Percentiles rank a stretch among this genome's conserved stretches.
Conservation (phyloP, 92 coral and sea anemone genomes). For the Zoanthus solanderi region DNA sequence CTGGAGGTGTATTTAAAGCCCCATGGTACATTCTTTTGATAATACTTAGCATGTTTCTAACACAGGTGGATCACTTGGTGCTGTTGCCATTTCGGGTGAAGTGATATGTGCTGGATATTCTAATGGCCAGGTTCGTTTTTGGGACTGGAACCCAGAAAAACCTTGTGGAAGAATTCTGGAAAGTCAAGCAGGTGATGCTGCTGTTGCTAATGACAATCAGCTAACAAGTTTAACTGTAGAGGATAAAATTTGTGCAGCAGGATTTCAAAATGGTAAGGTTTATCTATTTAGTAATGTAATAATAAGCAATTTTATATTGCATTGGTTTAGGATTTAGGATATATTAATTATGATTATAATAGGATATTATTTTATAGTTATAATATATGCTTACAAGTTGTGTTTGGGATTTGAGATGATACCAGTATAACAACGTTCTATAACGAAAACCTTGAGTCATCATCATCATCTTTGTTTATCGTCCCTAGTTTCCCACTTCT, state of each 20-base stretch:
- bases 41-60: background rate
- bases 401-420: too few species aligned
- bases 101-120: conserved; percentile 91
- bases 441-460: too few species aligned
- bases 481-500: too few species aligned
- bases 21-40: background rate
- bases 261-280: conserved; percentile 73
- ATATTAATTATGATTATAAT: too few species aligned
- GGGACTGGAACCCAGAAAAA: conserved; percentile 70
- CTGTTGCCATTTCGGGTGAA: conserved; percentile 66
- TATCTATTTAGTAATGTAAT: too few species aligned
- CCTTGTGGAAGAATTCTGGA: conserved; percentile 67
- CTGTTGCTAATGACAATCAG: conserved; percentile 57
- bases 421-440: too few species aligned
- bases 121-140: conserved; percentile 76
- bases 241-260: conserved; percentile 78
- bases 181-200: conserved; percentile 25
- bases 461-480: too few species aligned
- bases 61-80: conserved; percentile 86
- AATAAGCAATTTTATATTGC: too few species aligned
- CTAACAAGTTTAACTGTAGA: conserved; percentile 70
- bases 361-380: too few species aligned
- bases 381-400: too few species aligned
- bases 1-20: too few species aligned
- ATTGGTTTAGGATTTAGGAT: too few species aligned